phyloP scores from a whole-genome alignment of 2,797 vertebrate species.

The Delichon dasypus region DNA sequence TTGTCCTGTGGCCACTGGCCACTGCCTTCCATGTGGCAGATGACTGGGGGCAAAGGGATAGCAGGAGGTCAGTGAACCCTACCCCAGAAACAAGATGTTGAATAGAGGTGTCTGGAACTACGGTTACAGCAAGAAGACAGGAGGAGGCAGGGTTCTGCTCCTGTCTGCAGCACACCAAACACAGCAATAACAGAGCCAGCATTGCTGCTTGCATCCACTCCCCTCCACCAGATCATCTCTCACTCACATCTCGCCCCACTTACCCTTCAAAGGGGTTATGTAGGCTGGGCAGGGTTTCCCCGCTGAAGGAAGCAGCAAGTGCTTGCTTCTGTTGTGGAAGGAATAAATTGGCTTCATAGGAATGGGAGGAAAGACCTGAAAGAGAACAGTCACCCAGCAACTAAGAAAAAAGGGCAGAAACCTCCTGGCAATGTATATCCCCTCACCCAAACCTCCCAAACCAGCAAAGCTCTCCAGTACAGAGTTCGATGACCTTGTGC shows the following conservation, averaged over 20 bases:
- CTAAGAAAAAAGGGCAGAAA: not conserved
- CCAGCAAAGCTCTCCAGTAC: not conserved
- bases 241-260: not conserved
- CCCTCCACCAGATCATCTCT: not conserved
- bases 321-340: slow-evolving; percentile 75
- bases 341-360: slow-evolving; percentile 82
- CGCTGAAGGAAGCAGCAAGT: slow-evolving; percentile 79
- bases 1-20: slow-evolving; percentile 93
- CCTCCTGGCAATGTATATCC: rapidly evolving
- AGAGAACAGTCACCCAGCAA: not conserved
- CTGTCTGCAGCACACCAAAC: not conserved
- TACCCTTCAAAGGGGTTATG: slow-evolving; percentile 88
- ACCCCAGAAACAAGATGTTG: not conserved
- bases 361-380: slow-evolving; percentile 89
- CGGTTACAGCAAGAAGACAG: not conserved
- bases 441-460: not conserved
- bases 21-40: slow-evolving; percentile 97
- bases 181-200: not conserved
- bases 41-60: slow-evolving; percentile 75
- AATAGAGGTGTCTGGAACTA: not conserved
- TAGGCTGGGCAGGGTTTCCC: slow-evolving; percentile 88
- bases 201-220: rapidly evolving
- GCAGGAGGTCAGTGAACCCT: not conserved
- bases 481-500: not conserved
- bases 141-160: not conserved